These are phyloP conservation scores for Eucidaris tribuloides DNA, from an alignment of 35 echinoderm and acorn worm genomes.

Conservation along the genomic window DNA sequence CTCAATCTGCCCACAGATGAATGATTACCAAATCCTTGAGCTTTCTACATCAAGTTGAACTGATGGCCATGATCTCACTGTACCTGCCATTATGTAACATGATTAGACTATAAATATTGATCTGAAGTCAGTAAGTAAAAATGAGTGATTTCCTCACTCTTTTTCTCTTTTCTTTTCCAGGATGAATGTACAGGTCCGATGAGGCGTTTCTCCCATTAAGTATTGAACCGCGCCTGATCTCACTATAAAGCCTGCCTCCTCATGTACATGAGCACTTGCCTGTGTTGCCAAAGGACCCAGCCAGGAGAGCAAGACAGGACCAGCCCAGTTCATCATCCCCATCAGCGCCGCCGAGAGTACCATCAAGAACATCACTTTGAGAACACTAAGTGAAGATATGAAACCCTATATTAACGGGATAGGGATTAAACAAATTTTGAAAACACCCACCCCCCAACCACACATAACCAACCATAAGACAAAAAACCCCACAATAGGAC, in stretches of 20 bases:
- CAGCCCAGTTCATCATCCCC: constrained; percentile 59
- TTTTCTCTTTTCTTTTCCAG: constrained; percentile 23
- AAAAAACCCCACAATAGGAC: no score
- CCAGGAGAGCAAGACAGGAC: constrained; percentile 57
- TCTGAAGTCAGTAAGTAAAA: no score
- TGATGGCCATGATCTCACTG: background rate
- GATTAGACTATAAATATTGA: no score
- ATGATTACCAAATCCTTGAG: no score
- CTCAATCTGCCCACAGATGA: no score
- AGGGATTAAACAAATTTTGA: no score
- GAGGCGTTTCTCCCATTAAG: constrained; percentile 70
- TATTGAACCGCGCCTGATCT: constrained; percentile 69
- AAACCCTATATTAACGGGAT: no score
- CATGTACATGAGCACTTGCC: constrained; percentile 81
- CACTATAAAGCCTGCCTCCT: constrained; percentile 70
- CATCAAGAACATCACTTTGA: constrained; percentile 68
- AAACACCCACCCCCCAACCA: no score
- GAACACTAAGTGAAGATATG: no score
- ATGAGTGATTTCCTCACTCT: background rate
- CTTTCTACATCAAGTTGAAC: background rate
- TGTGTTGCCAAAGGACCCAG: constrained; percentile 89
- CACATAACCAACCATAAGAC: no score
- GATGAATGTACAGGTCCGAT: constrained; percentile 94
- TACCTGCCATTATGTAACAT: background rate
- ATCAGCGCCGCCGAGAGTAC: constrained; percentile 75